A percentile compares a stretch with the other conserved stretches of the same genome.
Conservation (phyloP, 35 echinoderm and acorn worm species). For the Apostichopus californicus region DNA sequence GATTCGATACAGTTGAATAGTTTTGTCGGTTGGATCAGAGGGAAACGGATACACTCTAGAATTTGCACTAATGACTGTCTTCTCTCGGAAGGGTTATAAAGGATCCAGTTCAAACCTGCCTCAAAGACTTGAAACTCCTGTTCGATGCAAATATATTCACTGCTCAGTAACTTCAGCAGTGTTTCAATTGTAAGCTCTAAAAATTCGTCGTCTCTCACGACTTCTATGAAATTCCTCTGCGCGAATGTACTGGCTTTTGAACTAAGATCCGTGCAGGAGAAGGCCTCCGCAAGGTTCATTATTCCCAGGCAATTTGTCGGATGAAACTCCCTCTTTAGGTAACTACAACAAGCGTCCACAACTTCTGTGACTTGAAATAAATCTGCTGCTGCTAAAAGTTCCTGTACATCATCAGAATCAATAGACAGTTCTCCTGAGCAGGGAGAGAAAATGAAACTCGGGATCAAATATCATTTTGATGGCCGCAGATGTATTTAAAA, state of each 20-base stretch:
- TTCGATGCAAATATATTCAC: constrained; percentile 82
- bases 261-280: constrained; percentile 67
- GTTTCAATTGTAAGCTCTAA: constrained; percentile 46
- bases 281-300: constrained; percentile 62
- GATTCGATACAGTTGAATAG: constrained; percentile 76
- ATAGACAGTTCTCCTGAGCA: constrained; percentile 75
- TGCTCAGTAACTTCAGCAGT: constrained; percentile 60
- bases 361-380: constrained; percentile 87
- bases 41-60: constrained; percentile 76
- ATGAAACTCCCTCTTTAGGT: constrained; percentile 82
- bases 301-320: constrained; percentile 91
- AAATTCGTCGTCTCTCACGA: constrained; percentile 82
- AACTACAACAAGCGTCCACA: constrained; percentile 70
- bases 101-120: constrained; percentile 80
- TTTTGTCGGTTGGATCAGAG: constrained; percentile 72
- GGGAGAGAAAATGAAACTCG: neutral
- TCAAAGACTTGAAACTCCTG: constrained; percentile 92
- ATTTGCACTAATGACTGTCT: constrained; percentile 72
- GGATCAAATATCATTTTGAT: no score
- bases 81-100: constrained; percentile 65
- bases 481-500: no score
- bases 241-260: constrained; percentile 48
- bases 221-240: constrained; percentile 66
- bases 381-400: constrained; percentile 83
- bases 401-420: constrained; percentile 73